These are phyloP conservation scores for Saccostrea cuccullata DNA, from an alignment of 1,140 invertebrate genomes.

Conservation along the genomic window DNA sequence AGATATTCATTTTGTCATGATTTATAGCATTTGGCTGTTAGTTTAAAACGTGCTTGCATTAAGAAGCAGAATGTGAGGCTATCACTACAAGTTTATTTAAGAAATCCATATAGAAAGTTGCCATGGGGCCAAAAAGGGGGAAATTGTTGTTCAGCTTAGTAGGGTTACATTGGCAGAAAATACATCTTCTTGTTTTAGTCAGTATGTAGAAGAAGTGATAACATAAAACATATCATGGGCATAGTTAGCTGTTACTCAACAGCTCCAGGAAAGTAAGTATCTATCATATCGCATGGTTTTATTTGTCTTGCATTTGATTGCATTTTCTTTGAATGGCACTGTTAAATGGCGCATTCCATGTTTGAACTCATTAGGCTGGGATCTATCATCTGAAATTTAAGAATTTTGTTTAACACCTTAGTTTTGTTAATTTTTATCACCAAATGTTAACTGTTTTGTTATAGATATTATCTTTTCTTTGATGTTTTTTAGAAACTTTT, in stretches of 20 bases:
- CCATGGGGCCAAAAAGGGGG: not conserved
- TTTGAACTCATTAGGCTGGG: not conserved
- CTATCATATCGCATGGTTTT: not conserved
- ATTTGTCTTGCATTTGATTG: not conserved
- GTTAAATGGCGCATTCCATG: not conserved
- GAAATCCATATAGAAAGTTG: too few species aligned
- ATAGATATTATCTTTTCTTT: not conserved
- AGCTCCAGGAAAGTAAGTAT: not conserved
- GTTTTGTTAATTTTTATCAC: not conserved
- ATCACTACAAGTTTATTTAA: too few species aligned
- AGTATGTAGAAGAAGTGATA: conserved; percentile 11
- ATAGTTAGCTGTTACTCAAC: not conserved
- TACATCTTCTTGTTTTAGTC: not conserved
- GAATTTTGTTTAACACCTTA: not conserved
- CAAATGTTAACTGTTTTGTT: not conserved
- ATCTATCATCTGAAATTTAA: not conserved
- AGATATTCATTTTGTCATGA: conserved; percentile 16
- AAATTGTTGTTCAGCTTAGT: not conserved
- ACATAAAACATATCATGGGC: not conserved
- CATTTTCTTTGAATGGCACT: not conserved
- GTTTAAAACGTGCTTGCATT: not conserved
- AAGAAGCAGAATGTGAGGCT: not conserved
- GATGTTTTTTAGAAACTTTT: not conserved
- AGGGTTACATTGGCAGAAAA: not conserved
- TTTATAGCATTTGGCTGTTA: not conserved